A percentile compares a stretch with the other conserved stretches of the same genome.
Evolutionary conservation across 2,113 vertebrate species (phyloP).

Genomic region (Larimichthys polyactis): DNA sequence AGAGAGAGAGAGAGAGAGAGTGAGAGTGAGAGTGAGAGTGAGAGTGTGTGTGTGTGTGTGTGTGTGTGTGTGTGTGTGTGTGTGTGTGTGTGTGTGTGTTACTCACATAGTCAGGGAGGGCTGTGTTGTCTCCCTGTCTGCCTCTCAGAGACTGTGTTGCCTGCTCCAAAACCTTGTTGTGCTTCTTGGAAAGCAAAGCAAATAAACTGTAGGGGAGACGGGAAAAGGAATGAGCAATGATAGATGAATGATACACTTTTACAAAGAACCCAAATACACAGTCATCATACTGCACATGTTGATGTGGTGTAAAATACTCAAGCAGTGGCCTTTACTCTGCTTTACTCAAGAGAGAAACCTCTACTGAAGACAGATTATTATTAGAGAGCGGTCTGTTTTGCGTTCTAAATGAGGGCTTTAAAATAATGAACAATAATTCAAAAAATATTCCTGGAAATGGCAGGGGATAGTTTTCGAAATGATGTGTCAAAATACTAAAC

Average conservation of each 20-base stretch:
- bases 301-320: slow-evolving; percentile 14
- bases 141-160: slow-evolving; percentile 94
- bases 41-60: not conserved
- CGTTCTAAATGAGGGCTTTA: slow-evolving; percentile 49
- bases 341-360: slow-evolving; percentile 11
- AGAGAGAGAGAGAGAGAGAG: no score
- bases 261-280: slow-evolving; percentile 9
- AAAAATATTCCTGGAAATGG: slow-evolving; percentile 27
- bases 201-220: slow-evolving; percentile 88
- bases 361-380: slow-evolving; percentile 21
- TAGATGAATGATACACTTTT: slow-evolving; percentile 30
- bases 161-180: slow-evolving; percentile 99
- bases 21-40: no score
- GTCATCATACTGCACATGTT: not conserved
- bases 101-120: slow-evolving; percentile 98
- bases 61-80: not conserved
- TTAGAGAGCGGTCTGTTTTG: slow-evolving; percentile 18
- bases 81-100: slow-evolving; percentile 33
- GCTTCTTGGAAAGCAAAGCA: slow-evolving; percentile 98
- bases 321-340: slow-evolving; percentile 4
- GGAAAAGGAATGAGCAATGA: slow-evolving; percentile 10
- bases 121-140: slow-evolving; percentile 85
- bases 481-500: slow-evolving; percentile 8
- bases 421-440: slow-evolving; percentile 36
- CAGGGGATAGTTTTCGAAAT: slow-evolving; percentile 19